These are phyloP conservation scores for Astatotilapia flaviijosephi DNA, from an alignment of 2,113 vertebrate genomes.

Conservation along the genomic window DNA sequence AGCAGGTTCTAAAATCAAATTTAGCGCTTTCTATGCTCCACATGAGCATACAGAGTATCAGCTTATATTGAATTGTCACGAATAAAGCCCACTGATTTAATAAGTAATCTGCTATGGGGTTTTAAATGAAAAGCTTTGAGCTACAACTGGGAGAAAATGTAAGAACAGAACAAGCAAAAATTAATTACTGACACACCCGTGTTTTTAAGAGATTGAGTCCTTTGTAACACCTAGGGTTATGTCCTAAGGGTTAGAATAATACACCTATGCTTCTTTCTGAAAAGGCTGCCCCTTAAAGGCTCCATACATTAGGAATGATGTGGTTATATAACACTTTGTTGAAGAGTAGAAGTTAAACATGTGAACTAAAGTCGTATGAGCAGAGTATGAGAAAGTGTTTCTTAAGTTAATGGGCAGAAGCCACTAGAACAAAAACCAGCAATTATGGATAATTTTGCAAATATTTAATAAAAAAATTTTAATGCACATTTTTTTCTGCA, in stretches of 20 bases:
- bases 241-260: not conserved
- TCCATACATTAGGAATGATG: not conserved
- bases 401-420: not conserved
- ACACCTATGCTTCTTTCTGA: conserved; percentile 13
- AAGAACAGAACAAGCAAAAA: conserved; percentile 5
- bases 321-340: not conserved
- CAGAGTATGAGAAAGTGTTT: not conserved
- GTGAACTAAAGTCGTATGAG: not conserved
- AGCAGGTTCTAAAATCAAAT: conserved; percentile 47
- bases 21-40: conserved; percentile 32
- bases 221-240: not conserved
- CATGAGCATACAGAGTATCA: conserved; percentile 33
- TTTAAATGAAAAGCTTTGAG: conserved; percentile 61
- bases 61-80: conserved; percentile 54
- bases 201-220: not conserved
- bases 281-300: conserved; percentile 5
- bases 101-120: conserved; percentile 51
- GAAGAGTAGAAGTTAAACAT: not conserved
- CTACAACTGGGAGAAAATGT: conserved; percentile 18
- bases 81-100: conserved; percentile 56
- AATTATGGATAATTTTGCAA: not conserved
- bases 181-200: not conserved
- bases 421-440: not conserved
- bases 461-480: not conserved
- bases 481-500: not conserved